Evolutionary conservation across 2,797 vertebrate genomes (phyloP).

Genomic region (Sternarchorhynchus goeldii): DNA sequence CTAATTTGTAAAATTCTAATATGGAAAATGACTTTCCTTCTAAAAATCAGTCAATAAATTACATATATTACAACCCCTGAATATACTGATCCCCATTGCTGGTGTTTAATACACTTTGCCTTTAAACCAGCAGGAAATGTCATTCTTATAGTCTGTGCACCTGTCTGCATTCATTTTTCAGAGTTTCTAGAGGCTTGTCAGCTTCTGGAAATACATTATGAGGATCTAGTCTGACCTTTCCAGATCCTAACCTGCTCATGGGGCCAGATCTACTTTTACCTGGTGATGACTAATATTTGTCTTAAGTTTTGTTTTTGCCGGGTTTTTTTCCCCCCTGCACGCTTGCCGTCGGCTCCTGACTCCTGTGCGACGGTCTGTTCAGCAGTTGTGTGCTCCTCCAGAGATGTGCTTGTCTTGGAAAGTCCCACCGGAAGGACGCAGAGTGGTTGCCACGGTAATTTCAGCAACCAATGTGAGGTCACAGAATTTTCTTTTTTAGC

Average conservation of each 20-base stretch:
- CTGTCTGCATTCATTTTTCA: slow-evolving; percentile 12
- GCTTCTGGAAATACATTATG: slow-evolving; percentile 14
- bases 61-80: too few relatives aligned
- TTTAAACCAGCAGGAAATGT: slow-evolving; percentile 36
- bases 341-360: not conserved
- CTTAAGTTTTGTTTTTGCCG: not conserved
- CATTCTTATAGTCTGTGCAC: slow-evolving; percentile 23
- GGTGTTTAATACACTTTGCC: slow-evolving; percentile 9
- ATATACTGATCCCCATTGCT: slow-evolving; percentile 13
- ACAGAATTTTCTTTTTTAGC: not conserved
- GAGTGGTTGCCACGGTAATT: slow-evolving; percentile 20
- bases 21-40: too few relatives aligned
- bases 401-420: not conserved
- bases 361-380: too few relatives aligned
- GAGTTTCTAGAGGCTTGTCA: slow-evolving; percentile 10
- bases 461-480: slow-evolving; percentile 6
- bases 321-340: slow-evolving; percentile 1
- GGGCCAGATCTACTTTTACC: slow-evolving; percentile 31
- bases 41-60: too few relatives aligned
- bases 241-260: slow-evolving; percentile 26
- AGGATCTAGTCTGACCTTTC: slow-evolving; percentile 37
- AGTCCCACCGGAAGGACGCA: slow-evolving; percentile 15
- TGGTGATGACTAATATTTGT: not conserved
- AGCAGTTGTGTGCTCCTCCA: not conserved
- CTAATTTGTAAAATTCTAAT: too few relatives aligned